These are phyloP conservation scores for Vespertilio murinus DNA, from an alignment of 2,797 vertebrate species.

Conservation along the genomic window DNA sequence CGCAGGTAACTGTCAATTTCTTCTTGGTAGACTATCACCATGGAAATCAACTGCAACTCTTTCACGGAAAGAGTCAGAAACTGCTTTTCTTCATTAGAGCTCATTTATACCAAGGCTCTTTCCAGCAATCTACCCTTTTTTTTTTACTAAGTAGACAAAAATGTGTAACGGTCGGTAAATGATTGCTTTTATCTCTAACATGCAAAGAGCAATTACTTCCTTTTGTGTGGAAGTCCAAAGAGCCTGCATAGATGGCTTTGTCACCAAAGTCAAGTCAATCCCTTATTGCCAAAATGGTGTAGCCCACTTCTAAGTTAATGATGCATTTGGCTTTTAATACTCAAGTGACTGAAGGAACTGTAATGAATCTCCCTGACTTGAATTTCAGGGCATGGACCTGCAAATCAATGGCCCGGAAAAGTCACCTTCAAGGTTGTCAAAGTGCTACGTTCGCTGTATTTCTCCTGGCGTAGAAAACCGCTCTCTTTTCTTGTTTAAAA, in stretches of 20 bases:
- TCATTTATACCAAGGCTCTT: conserved; percentile 24
- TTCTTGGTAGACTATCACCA: not conserved
- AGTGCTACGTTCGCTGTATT: conserved; percentile 62
- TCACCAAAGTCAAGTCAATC: conserved; percentile 70
- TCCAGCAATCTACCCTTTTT: conserved; percentile 32
- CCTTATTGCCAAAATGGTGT: conserved; percentile 76
- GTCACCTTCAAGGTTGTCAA: conserved; percentile 81
- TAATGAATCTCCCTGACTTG: conserved; percentile 81
- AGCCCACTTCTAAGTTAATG: conserved; percentile 82
- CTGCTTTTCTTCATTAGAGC: conserved; percentile 35
- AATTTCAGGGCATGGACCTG: conserved; percentile 80
- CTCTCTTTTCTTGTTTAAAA: conserved; percentile 65
- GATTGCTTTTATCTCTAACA: conserved; percentile 70
- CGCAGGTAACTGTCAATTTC: not conserved
- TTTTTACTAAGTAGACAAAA: conserved; percentile 65
- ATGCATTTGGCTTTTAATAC: conserved; percentile 82
- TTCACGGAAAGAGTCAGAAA: not conserved
- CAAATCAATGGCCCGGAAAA: conserved; percentile 81
- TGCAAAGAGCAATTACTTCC: conserved; percentile 70
- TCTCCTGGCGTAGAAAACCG: not conserved
- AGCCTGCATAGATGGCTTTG: conserved; percentile 74
- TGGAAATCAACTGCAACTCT: conserved; percentile 6
- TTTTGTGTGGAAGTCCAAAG: conserved; percentile 64
- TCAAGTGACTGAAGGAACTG: conserved; percentile 73
- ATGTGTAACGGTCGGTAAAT: conserved; percentile 66